Base-by-base conservation (phyloP, 2,113 vertebrate species). In the Perca flavescens region DNA sequence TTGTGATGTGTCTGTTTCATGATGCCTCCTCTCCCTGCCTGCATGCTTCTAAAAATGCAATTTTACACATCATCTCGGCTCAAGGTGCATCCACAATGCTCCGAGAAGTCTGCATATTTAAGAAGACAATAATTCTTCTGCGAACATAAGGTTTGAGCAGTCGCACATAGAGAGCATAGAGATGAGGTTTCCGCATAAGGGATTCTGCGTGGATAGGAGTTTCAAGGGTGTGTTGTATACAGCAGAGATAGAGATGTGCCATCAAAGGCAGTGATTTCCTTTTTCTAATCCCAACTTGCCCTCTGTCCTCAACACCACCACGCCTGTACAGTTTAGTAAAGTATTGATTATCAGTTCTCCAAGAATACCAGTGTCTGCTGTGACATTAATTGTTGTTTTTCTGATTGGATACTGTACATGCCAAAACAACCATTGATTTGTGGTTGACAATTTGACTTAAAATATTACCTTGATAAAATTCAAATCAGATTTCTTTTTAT, bases 21-120 rank as follows among this genome's bases (percentile, higher is more conserved):
- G 83, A 84, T 63, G 61, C 84, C 60, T 85, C 73, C 61, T 75
- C 81, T 88, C 74, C 17, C 63, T 72, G 85, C 76, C 75, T 12
- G 88, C 85, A 62, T 79, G 84, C 77, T 74, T 85, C 85, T 77
- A 85, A 86, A 90, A 90, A 91, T 82, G 77, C 86, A 84, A 91
- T 93, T 91, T 93, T 88, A 90, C 88, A 91, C 85, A 79, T 88
- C 84, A 88, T 86, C 91, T 92, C 82, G 58, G 77, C 87, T 89
- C 86, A 87, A 89, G 90, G 91, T 92, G 88, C 86, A 76, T 60
- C 83, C 86, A 82, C 82, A 80, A 73, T 76, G 75, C 88, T 85
- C 86, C 2, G 80, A 82, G 80, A 88, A 83, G 88, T 86, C 84
- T 86, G 86, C 87, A 87, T 91, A 78, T 90, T 92, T 85, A 80